Evolutionary conservation across 1,140 invertebrate genomes (phyloP), one percentile per base, ranked within the genome.

Genomic region (Drosophila sproati): DNA sequence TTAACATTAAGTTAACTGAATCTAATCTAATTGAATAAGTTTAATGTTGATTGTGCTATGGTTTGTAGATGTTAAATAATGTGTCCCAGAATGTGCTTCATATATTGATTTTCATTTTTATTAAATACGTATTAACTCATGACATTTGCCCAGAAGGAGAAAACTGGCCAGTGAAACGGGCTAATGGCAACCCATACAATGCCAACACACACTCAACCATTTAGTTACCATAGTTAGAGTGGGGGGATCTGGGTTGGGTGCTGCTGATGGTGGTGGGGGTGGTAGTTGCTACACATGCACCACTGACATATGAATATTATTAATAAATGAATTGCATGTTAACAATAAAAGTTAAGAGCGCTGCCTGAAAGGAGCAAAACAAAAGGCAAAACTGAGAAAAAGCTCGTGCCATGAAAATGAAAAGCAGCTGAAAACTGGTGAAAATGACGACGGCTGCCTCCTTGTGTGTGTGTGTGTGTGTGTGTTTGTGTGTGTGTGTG

Each of bases 251-350:
- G 34, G 35, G 4, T 61, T 39, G 34, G 63, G 10, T 73, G 56
- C 20, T n/a, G 54, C 20, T 60, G 50, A 20, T 20, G 20, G 20
- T 8, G 34, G 32, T 3, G 41, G 20, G 28, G 66, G 12, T 70
- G 59, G 12, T n/a, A 20, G 20, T 20, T 20, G 20, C 39, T 28
- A 54, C 71, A 73, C 76, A 69, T 73, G 47, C 83, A 80, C 69
- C 55, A 67, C 82, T 75, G 85, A 83, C 85, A 74, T 85, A 83
- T 89, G 80, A 88, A 89, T 75, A 77, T 85, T 89, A 89, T 88
- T 85, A 88, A 89, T 88, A 88, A 88, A 89, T 88, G 81, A 88
- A 88, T 88, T 88, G 83, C 83, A 83, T 88, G 85, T 88, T 89
- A 89, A 89, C 85, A 88, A 88, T 88, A 85, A 85, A 88, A 83